These are phyloP conservation scores for Pseudomyrmex dendroicus DNA, from an alignment of 1,140 invertebrate species.

Conservation along the genomic window DNA sequence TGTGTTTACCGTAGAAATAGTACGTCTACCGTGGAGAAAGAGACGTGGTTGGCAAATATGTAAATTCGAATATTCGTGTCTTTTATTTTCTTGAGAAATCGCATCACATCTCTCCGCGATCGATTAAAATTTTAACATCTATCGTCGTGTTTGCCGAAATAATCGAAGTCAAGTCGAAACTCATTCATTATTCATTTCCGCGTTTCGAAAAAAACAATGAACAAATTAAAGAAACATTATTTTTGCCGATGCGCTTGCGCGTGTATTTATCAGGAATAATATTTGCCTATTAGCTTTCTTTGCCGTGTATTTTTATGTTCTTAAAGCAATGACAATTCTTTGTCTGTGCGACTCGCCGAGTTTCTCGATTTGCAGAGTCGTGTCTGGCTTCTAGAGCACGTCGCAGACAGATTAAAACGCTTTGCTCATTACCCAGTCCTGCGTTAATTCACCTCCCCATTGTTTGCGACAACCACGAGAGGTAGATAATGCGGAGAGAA, in stretches of 20 bases:
- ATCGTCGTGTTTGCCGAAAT: not conserved
- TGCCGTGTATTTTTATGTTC: not conserved
- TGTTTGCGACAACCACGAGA: conserved; percentile 21
- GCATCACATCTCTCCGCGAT: not conserved
- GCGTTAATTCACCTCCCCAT: conserved; percentile 54
- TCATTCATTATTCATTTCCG: not conserved
- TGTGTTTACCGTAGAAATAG: conserved; percentile 43
- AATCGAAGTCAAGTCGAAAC: not conserved
- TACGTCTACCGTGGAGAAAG: conserved; percentile 22
- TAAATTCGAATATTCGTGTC: conserved; percentile 24
- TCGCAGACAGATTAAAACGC: conserved; percentile 44
- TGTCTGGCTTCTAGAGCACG: conserved; percentile 4
- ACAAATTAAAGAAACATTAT: too few species aligned
- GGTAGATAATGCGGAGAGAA: conserved; percentile 33
- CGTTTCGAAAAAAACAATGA: too few species aligned
- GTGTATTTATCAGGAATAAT: too few species aligned
- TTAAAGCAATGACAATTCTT: conserved; percentile 4
- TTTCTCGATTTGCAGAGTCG: conserved; percentile 2
- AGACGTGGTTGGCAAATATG: conserved; percentile 45
- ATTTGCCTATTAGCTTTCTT: not conserved
- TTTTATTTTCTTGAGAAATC: conserved; percentile 10
- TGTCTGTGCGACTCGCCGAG: not conserved
- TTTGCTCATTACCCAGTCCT: conserved; percentile 59
- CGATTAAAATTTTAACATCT: conserved; percentile 12
- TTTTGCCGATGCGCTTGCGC: too few species aligned